Base-by-base conservation (phyloP, 1,140 invertebrate genomes). In the Macrobrachium rosenbergii region DNA sequence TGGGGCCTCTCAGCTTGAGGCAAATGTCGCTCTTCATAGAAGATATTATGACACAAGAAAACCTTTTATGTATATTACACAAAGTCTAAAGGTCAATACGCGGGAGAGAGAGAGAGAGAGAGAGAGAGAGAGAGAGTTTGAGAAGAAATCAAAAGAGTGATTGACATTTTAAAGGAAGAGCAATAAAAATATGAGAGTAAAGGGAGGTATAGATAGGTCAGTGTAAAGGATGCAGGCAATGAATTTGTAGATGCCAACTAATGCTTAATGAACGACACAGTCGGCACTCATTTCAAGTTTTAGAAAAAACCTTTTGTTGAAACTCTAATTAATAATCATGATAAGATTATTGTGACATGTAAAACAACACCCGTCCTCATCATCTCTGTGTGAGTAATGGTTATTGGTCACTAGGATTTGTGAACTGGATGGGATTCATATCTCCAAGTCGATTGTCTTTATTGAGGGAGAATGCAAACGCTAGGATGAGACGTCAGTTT, bases 61-160 rank as follows among this genome's bases (percentile, higher is more conserved):
- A 52, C 52, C 52, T 52, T 52, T 8, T 8, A 8, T 52, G 52
- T 52, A 52, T 52, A 52, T 52, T 52, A 52, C 52, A 52, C 52
- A 12, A 52, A 52, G 23, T 8, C 64, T 5, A n/a, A 28, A 28
- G 64, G 64, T n/a, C 64, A n/a, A n/a, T 67, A 21, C 64, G 64
- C 0, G 19, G 7, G 17, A 16, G 7, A 8, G 16, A 16, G 64
- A 69, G 64, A n/a, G 64, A n/a, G 19, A n/a, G 64, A n/a, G 14
- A 69, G 19, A 69, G 64, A 69, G 64, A n/a, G 64, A 69, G 64
- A 69, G 64, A 69, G 64, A 69, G 64, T n/a, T n/a, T n/a, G n/a
- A n/a, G 19, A 11, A 17, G 19, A 19, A 17, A 69, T 11, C 10
- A 17, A n/a, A 12, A 19, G 64, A 28, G 64, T 21, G 19, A n/a